phyloP scores from a whole-genome alignment of 2,888 invertebrate genomes.

The Disparrhopalites patrizii region DNA sequence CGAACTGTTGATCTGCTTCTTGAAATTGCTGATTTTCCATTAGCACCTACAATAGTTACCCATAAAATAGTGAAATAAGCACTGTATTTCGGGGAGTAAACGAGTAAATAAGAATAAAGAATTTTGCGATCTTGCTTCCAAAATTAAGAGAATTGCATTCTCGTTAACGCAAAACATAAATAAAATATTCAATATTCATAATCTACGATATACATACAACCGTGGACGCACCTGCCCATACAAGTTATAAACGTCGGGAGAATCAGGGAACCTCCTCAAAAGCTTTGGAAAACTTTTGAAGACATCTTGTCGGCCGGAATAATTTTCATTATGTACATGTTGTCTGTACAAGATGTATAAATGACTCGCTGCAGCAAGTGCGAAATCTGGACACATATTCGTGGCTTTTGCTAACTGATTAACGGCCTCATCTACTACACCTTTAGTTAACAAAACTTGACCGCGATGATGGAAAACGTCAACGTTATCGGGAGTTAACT shows the following conservation, averaged over 20 bases:
- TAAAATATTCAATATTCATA: background rate
- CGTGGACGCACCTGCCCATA: constrained; percentile 66
- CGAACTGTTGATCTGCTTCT: constrained; percentile 76
- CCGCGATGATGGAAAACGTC: constrained; percentile 93
- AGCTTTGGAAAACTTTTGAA: constrained; percentile 70
- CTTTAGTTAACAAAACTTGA: constrained; percentile 77
- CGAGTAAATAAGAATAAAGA: constrained; percentile 32
- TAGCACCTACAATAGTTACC: too few relatives aligned
- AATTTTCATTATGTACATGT: constrained; percentile 61
- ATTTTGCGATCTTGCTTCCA: background rate
- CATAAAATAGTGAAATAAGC: too few relatives aligned
- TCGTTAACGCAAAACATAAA: background rate
- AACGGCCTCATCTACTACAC: constrained; percentile 74
- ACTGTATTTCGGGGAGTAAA: too few relatives aligned
- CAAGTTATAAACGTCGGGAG: constrained; percentile 79
- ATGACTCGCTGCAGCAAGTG: constrained; percentile 83
- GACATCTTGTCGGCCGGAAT: constrained; percentile 58
- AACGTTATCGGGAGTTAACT: constrained; percentile 71
- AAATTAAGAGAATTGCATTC: constrained; percentile 8
- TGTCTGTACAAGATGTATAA: constrained; percentile 81
- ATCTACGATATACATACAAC: background rate
- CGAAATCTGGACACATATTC: constrained; percentile 74
- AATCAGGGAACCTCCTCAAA: constrained; percentile 73
- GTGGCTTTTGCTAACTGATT: constrained; percentile 78
- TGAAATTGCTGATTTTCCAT: constrained; percentile 78